Percentiles rank a stretch among this genome's conserved stretches.
Conservation (phyloP, 2,888 invertebrate genomes). For the Drosophila formosana region DNA sequence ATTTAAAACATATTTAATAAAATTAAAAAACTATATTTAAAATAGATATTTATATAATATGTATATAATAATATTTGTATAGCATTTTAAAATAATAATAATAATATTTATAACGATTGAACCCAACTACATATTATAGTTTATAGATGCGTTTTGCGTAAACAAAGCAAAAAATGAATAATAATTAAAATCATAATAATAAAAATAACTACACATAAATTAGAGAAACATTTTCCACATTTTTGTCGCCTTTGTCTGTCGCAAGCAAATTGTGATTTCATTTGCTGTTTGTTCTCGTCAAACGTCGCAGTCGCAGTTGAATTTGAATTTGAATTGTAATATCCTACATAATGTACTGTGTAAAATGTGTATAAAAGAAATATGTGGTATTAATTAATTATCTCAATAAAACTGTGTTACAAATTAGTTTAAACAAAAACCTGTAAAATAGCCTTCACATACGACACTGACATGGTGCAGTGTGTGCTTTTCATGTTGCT, state of each 20-base stretch:
- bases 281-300: slow-evolving; percentile 10
- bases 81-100: slow-evolving; percentile 49
- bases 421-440: slow-evolving; percentile 77
- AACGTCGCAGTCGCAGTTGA: slow-evolving; percentile 11
- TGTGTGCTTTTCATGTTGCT: slow-evolving; percentile 49
- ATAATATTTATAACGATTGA: slow-evolving; percentile 74
- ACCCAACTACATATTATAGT: slow-evolving; percentile 74
- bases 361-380: slow-evolving; percentile 20
- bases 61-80: slow-evolving; percentile 67
- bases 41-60: slow-evolving; percentile 43
- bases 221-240: slow-evolving; percentile 40
- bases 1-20: slow-evolving; percentile 76
- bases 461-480: slow-evolving; percentile 48
- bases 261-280: slow-evolving; percentile 17
- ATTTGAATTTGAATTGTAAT: slow-evolving; percentile 32
- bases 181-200: slow-evolving; percentile 38
- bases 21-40: slow-evolving; percentile 67
- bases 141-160: slow-evolving; percentile 46
- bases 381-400: slow-evolving; percentile 24
- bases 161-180: slow-evolving; percentile 61
- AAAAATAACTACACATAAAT: slow-evolving; percentile 65
- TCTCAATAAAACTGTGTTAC: slow-evolving; percentile 43
- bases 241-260: not conserved
- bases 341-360: slow-evolving; percentile 30
- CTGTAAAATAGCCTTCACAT: slow-evolving; percentile 82